Evolutionary conservation across 1,140 invertebrate genomes (phyloP).

Genomic region (Lepidurus couesii): DNA sequence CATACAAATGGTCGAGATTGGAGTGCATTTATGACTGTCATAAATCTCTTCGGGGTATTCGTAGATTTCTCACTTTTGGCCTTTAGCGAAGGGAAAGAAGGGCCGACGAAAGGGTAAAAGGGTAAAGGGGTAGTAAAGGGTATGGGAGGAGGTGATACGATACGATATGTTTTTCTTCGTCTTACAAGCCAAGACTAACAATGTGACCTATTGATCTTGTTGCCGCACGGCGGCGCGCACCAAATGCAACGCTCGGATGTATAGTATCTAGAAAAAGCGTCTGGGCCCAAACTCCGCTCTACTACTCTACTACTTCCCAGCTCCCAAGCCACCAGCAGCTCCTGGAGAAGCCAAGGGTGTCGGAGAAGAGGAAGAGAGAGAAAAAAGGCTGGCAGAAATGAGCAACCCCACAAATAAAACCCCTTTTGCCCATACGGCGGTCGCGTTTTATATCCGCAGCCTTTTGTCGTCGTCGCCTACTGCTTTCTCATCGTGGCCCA

Average conservation of each 20-base stretch:
- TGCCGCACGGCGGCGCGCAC: slow-evolving; percentile 4
- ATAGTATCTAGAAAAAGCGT: not conserved
- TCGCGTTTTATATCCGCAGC: not conserved
- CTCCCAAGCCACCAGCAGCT: not conserved
- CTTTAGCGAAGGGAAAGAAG: not conserved
- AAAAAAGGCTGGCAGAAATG: not conserved
- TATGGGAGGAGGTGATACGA: not conserved
- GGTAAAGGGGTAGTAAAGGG: not conserved
- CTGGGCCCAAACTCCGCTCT: not conserved
- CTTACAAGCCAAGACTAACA: not conserved
- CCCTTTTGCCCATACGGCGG: not conserved
- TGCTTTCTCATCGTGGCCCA: not conserved
- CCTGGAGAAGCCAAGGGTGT: not conserved
- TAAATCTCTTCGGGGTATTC: not conserved
- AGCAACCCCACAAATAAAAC: not conserved
- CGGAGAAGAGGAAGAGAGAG: not conserved
- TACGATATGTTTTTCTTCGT: slow-evolving; percentile 8
- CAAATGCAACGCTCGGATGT: not conserved
- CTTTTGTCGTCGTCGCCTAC: slow-evolving; percentile 18
- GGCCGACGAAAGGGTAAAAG: not conserved
- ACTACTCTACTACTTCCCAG: not conserved
- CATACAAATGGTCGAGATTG: not conserved
- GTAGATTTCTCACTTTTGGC: not conserved
- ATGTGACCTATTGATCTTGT: slow-evolving; percentile 19
- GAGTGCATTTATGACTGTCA: not conserved